Evolutionary conservation across 2,797 vertebrate species (phyloP).

Genomic region (Molossus molossus): DNA sequence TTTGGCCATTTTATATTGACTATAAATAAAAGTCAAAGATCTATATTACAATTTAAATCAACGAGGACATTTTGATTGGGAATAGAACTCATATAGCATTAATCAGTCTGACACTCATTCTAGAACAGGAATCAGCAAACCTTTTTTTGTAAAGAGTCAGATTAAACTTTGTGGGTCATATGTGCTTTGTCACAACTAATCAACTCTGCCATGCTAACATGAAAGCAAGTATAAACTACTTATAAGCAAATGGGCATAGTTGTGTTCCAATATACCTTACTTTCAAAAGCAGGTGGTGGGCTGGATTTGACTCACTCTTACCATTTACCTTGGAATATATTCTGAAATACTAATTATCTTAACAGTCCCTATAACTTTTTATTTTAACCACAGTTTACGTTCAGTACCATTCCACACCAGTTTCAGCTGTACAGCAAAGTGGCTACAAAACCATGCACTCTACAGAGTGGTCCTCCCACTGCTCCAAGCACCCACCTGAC

Average conservation of each 20-base stretch:
- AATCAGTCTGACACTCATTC: slow-evolving; percentile 39
- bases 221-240: background rate
- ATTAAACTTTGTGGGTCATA: background rate
- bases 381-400: background rate
- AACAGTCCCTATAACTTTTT: background rate
- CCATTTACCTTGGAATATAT: background rate
- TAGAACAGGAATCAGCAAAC: background rate
- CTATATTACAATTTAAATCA: background rate
- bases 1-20: background rate
- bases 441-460: background rate
- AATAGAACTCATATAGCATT: background rate
- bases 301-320: background rate
- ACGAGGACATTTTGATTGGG: background rate
- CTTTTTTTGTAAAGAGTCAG: background rate
- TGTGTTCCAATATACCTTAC: slow-evolving; percentile 36
- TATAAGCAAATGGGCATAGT: background rate
- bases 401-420: background rate
- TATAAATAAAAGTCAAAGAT: slow-evolving; percentile 38
- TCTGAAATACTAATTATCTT: slow-evolving; percentile 21
- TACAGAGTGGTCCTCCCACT: background rate
- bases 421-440: background rate
- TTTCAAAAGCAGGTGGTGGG: background rate
- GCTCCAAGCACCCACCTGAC: background rate
- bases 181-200: background rate
- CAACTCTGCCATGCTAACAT: background rate